Base-by-base conservation (phyloP, 2,888 invertebrate species). In the Ypsolopha scabrella region DNA sequence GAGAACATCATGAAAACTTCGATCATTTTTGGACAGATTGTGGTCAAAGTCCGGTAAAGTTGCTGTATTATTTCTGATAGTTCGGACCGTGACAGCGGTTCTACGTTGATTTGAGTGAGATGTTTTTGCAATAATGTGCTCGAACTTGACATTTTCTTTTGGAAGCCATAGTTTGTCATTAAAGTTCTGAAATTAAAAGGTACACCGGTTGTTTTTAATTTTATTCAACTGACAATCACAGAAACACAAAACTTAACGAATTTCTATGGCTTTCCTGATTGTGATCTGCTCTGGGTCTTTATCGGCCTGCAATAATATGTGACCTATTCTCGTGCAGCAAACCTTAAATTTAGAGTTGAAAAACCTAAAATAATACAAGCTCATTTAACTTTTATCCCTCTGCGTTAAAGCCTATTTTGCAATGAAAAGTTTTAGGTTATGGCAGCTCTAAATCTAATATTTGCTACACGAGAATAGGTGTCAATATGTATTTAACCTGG, bases 1-100 rank as follows among this genome's bases (percentile, higher is more conserved):
- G 93, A 93, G 70, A 97, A 93, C 69, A 93, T 88, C 65, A 93
- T 87, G 69, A 94, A 97, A 0, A 96, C 94, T 67, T 94, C 92
- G 6, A 97, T 90, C 69, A 98, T 92, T 65, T 91, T 90, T 48
- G 90, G 88, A 1, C 92, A 89, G 6, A 95, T 90, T 0, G 93
- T 92, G n/a, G 87, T 78, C 51, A 97, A 82, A 53, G 85, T 75
- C 0, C 94, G 92, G 75, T 92, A 94, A 58, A 91, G 81, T 0
- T 77, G 86, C 64, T 91, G 88, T 14, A 95, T 87, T 46, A 97
- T 91, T 62, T 90, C 87, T 45, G 91, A 87, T 0, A 98, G 83
- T 77, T 98, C 97, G 0, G 88, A 80, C 45, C 89, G 86, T 0
- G 93, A 91, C 24, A 97, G 75, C 0, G 95, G 93, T 58, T 96